Percentiles rank a stretch among this genome's conserved stretches.
Conservation (phyloP, 2,888 invertebrate genomes). For the Augiades crinisus region DNA sequence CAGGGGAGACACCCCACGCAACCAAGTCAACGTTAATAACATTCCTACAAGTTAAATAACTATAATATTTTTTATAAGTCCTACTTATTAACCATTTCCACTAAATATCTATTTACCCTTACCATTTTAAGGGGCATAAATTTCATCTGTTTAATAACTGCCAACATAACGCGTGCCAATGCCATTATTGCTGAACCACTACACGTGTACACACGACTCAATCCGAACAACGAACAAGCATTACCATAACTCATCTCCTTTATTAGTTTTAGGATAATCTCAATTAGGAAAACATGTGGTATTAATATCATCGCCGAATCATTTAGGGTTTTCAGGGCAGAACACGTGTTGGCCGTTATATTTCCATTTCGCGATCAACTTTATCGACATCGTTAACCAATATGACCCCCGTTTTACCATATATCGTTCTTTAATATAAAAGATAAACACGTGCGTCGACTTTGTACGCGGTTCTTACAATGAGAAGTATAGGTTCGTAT, state of each 20-base stretch:
- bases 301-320: slow-evolving; percentile 5
- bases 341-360: slow-evolving; percentile 3
- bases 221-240: slow-evolving; percentile 10
- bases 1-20: too few species aligned
- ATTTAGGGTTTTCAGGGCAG: slow-evolving; percentile 4
- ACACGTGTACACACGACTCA: slow-evolving; percentile 15
- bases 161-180: slow-evolving; percentile 6
- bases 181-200: slow-evolving; percentile 6
- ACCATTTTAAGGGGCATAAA: neutral
- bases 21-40: too few species aligned
- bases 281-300: slow-evolving; percentile 13
- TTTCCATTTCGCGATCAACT: neutral
- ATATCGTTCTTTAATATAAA: too few species aligned
- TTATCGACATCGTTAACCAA: neutral
- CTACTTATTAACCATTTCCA: neutral
- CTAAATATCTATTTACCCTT: neutral
- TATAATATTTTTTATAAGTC: too few species aligned
- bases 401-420: too few species aligned
- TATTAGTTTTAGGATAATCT: slow-evolving; percentile 24
- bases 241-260: slow-evolving; percentile 32
- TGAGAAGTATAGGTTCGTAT: too few species aligned
- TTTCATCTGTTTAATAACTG: slow-evolving; percentile 2
- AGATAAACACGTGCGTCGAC: too few species aligned
- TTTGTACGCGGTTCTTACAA: too few species aligned
- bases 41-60: too few species aligned